Conservation (phyloP, 2,113 vertebrate species). For the Tachuris rubrigastra region DNA sequence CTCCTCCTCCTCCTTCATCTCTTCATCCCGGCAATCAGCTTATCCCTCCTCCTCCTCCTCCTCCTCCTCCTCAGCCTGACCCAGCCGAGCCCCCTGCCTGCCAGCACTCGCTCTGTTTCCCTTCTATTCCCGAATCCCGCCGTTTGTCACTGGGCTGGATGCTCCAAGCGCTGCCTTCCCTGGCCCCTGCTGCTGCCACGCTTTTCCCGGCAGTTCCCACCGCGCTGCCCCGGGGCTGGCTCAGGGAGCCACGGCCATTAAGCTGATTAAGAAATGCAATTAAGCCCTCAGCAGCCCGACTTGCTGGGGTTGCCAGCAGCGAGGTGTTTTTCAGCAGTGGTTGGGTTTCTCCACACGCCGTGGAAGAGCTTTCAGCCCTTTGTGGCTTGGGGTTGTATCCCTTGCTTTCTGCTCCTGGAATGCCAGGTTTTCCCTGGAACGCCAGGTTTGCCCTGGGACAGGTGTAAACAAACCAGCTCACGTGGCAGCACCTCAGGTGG, state of each 20-base stretch:
- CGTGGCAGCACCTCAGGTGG: not conserved
- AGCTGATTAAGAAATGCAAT: constrained; percentile 36
- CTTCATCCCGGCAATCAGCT: not conserved
- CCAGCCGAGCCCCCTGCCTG: not conserved
- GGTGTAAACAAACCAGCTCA: not conserved
- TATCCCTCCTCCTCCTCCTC: not conserved
- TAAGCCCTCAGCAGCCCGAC: not conserved
- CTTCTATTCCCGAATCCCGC: not conserved
- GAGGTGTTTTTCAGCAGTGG: accelerated
- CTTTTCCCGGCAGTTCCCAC: not conserved
- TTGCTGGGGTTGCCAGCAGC: not conserved
- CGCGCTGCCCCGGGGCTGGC: not conserved
- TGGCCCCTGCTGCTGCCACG: not conserved
- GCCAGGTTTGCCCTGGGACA: not conserved
- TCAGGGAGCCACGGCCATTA: not conserved
- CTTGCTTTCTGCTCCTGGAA: not conserved
- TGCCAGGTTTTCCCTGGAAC: not conserved
- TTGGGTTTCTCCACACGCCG: not conserved
- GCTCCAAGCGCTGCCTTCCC: not conserved
- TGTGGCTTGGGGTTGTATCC: not conserved
- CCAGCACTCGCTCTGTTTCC: accelerated
- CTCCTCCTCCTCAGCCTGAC: not conserved
- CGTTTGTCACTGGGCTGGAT: not conserved
- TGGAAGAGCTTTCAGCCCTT: not conserved
- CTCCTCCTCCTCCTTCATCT: not conserved